phyloP scores from a whole-genome alignment of 2,797 vertebrate genomes.

The Anguilla marmorata region DNA sequence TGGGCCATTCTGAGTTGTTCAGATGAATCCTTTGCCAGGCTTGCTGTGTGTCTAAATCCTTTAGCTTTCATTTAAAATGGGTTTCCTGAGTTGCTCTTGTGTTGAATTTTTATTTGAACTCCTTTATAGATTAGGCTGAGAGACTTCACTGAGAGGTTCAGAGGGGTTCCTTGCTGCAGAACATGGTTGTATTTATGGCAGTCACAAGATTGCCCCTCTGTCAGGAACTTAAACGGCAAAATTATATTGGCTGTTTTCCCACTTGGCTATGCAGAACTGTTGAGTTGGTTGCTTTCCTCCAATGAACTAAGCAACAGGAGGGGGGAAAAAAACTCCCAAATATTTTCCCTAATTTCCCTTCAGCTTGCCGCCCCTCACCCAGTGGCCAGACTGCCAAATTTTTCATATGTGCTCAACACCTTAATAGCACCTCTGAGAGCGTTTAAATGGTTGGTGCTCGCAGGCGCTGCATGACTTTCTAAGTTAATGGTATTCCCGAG shows the following conservation, averaged over 20 bases:
- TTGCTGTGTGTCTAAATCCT: not conserved
- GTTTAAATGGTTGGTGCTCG: not conserved
- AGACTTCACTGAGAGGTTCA: not conserved
- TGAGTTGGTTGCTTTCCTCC: not conserved
- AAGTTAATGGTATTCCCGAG: conserved; percentile 32
- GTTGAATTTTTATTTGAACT: not conserved
- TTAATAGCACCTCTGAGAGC: not conserved
- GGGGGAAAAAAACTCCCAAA: not conserved
- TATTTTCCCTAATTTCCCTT: not conserved
- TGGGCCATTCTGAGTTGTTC: not conserved
- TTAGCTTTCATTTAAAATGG: not conserved
- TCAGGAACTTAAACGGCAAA: not conserved
- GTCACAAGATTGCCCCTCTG: not conserved
- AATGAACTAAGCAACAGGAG: not conserved
- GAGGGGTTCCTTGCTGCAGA: not conserved
- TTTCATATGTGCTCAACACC: not conserved
- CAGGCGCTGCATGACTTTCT: conserved; percentile 41
- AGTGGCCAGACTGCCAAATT: not conserved
- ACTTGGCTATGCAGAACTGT: not conserved
- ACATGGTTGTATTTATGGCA: not conserved
- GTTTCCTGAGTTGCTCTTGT: not conserved
- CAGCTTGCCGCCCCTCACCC: not conserved
- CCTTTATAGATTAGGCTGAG: not conserved
- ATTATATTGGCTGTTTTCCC: not conserved
- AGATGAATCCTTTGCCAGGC: not conserved